Base-by-base conservation (phyloP, 2,113 vertebrate species). In the Odontesthes bonariensis region DNA sequence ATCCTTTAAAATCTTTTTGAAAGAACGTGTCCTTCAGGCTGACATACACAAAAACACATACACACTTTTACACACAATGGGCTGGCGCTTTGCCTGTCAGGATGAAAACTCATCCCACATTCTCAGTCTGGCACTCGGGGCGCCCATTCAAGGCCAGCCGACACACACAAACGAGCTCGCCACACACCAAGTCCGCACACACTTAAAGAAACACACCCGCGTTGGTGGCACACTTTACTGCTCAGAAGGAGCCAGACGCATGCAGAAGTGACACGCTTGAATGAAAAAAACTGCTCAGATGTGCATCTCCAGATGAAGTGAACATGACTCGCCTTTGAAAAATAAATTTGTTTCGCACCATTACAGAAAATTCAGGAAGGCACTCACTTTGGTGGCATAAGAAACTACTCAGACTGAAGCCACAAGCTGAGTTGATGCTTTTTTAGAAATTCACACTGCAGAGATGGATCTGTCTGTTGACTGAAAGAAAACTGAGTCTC, bases 1-100 rank as follows among this genome's bases (percentile, higher is more conserved):
- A 27, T 31, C 23, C 40, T 27, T 1, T 44, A 32, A 44, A 46
- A 59, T 69, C 38, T 60, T 51, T 53, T 77, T 59, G 23, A 57
- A 47, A 69, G 42, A 59, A 62, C 59, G 51, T 59, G 77, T 81
- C 54, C 81, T 81, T 86, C 77, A 81, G 57, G 32, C 10, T 60
- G 5, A 52, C 58, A 53, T 56, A 20, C 57, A 52, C 65, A 46
- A 32, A 40, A 31, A 62, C 57, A 23, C 22, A 40, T 17, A 68
- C 55, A 20, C 47, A 72, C 27, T 46, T 54, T 60, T 19, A 58
- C 58, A 63, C 60, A 66, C 67, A 63, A 23, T 46, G 27, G 66
- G 40, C 67, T 69, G 67, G 42, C 47, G 55, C 58, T 35, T 69
- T 69, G 67, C 55, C 31, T 69, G 54, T 69, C 55, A 69, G 55